phyloP scores from a whole-genome alignment of 2,888 invertebrate genomes.

The Macrostomum cliftonense region DNA sequence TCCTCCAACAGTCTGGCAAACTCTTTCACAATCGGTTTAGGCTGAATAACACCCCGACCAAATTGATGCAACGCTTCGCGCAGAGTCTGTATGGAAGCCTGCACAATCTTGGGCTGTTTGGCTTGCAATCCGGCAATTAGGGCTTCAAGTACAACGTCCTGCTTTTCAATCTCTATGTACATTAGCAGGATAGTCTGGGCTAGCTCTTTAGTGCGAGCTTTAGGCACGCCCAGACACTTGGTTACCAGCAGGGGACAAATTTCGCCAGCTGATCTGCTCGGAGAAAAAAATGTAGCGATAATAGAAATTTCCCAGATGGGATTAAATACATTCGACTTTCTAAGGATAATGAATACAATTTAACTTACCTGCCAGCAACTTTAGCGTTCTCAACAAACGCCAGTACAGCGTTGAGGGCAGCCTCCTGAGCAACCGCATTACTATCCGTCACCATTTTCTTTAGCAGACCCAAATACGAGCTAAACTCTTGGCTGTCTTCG shows the following conservation, averaged over 20 bases:
- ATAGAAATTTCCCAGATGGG: too few relatives aligned
- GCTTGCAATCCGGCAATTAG: conserved; percentile 76
- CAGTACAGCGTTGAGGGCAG: conserved; percentile 72
- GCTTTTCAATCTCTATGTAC: conserved; percentile 87
- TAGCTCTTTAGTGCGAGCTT: conserved; percentile 71
- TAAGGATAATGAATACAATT: background rate
- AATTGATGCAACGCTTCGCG: conserved; percentile 63
- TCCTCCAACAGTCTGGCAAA: conserved; percentile 65
- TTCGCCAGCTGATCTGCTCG: conserved; percentile 55
- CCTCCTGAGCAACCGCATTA: conserved; percentile 85
- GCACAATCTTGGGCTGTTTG: conserved; percentile 83
- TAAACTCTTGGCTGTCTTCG: conserved; percentile 70
- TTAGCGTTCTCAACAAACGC: conserved; percentile 71
- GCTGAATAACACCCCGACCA: conserved; percentile 68
- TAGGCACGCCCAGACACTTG: conserved; percentile 78
- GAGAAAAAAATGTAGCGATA: conserved; percentile 13
- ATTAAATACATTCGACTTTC: too few relatives aligned
- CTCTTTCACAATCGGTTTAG: conserved; percentile 67
- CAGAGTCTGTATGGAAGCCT: conserved; percentile 58
- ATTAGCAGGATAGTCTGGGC: conserved; percentile 70
- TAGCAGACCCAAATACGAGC: conserved; percentile 66
- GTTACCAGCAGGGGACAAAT: conserved; percentile 67
- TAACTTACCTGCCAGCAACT: conserved; percentile 44
- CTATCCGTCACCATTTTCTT: conserved; percentile 84
- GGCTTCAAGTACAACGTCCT: conserved; percentile 60